phyloP scores from a whole-genome alignment of 2,888 invertebrate species.

The Dromius quadrimaculatus region DNA sequence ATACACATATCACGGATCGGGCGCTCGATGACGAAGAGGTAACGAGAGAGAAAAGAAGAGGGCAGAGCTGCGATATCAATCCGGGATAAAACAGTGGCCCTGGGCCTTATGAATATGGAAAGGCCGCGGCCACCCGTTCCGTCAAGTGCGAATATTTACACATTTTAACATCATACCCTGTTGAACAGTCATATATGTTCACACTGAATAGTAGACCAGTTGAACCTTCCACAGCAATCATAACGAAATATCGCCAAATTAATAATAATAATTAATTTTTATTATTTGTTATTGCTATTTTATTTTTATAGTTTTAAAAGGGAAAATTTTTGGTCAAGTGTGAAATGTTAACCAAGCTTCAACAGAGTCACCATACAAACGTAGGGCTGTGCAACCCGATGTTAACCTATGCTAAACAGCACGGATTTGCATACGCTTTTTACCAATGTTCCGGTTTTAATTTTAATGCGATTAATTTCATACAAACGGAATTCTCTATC shows the following conservation, averaged over 20 bases:
- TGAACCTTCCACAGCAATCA: neutral
- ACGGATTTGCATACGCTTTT: constrained; percentile 59
- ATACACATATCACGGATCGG: constrained; percentile 39
- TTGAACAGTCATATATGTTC: constrained; percentile 50
- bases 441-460: constrained; percentile 59
- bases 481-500: constrained; percentile 50
- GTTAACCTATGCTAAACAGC: constrained; percentile 59
- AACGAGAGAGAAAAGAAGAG: constrained; percentile 44
- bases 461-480: constrained; percentile 59
- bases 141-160: constrained; percentile 60
- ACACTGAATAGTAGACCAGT: constrained; percentile 6
- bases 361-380: constrained; percentile 1
- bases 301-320: neutral
- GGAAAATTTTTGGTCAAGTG: too few species aligned
- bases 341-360: neutral
- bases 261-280: neutral
- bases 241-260: neutral
- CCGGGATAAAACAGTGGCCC: constrained; percentile 48
- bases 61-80: constrained; percentile 40
- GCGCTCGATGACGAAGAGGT: constrained; percentile 20
- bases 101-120: constrained; percentile 50
- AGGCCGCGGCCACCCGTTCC: constrained; percentile 9
- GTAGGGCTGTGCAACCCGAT: constrained; percentile 25
- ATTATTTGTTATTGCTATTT: neutral
- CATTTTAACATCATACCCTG: constrained; percentile 57